A percentile compares a stretch with the other conserved stretches of the same genome.
Evolutionary conservation across 2,113 vertebrate species (phyloP).

Genomic region (Procavia capensis): DNA sequence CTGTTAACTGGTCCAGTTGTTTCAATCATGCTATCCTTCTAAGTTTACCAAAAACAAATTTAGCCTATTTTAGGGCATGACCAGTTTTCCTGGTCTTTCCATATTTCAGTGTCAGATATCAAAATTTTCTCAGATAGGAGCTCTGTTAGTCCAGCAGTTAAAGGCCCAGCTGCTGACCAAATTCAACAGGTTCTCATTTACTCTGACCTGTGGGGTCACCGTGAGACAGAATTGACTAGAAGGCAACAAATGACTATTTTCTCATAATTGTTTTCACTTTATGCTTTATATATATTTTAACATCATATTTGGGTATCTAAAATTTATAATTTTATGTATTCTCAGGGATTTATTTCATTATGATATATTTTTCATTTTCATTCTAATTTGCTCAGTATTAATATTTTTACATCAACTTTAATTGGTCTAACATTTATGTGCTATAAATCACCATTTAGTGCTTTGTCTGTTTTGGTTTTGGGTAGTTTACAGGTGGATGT

Average conservation of each 20-base stretch:
- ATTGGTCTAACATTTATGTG: not conserved
- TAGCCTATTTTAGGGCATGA: not conserved
- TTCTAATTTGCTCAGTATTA: not conserved
- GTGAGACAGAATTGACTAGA: too few relatives aligned
- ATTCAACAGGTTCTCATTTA: too few relatives aligned
- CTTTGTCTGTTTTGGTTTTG: not conserved
- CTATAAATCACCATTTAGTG: not conserved
- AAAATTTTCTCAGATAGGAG: not conserved
- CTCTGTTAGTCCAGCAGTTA: too few relatives aligned
- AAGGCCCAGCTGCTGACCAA: too few relatives aligned
- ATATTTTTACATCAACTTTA: not conserved
- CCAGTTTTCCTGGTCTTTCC: not conserved
- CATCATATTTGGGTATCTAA: not conserved
- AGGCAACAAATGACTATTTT: too few relatives aligned
- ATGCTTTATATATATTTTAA: not conserved
- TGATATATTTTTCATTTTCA: not conserved
- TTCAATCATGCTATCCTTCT: not conserved
- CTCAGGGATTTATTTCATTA: not conserved
- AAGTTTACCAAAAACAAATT: not conserved
- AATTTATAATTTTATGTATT: not conserved
- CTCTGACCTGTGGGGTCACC: too few relatives aligned
- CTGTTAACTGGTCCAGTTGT: accelerated
- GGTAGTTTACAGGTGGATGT: too few relatives aligned
- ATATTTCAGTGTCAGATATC: not conserved
- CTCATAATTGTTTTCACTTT: too few relatives aligned